Base-by-base conservation (phyloP, 2,113 vertebrate genomes). In the Sylvietta virens region DNA sequence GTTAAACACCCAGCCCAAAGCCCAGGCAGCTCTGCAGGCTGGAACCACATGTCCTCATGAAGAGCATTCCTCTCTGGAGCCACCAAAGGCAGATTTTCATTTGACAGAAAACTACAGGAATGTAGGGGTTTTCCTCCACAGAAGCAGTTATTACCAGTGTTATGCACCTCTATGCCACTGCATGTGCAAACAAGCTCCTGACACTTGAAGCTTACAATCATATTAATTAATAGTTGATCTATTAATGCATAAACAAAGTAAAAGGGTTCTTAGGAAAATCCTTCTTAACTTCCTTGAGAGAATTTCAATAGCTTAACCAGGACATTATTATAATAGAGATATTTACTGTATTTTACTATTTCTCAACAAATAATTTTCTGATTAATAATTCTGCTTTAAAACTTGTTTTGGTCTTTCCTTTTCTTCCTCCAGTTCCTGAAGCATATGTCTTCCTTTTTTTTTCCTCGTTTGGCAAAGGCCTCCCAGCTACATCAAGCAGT, bases 161-260 rank as follows among this genome's bases (percentile, higher is more conserved):
- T 93, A 81, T 66, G 33, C 47, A 73, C 51, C 27, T 23, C 50
- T 70, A 17, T 73, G 60, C 51, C 35, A 28, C 33, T 77, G 10
- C 26, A 15, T 11, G 18, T 66, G 56, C 78, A 86, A 69, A 83
- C 21, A 66, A 83, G 30, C 28, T 73, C 64, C 64, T 53, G 56
- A 19, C 23, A 57, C 31, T 21, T 53, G 23, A 71, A 86, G 40
- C 42, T 88, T 93, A 26, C 39, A 51, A 67, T 81, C 48, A 50
- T 51, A 74, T 86, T 78, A 74, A 94, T 88, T 95, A 77, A 64
- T 78, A 90, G 58, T n/a, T 90, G 79, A 93, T 90, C 64, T 86
- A 71, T 86, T 79, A 88, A 86, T 61, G 19, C n/a, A 79, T 48
- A 81, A 74, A 35, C 30, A 57, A 64, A 88, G 13, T 66, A 35